Evolutionary conservation across 2,113 vertebrate genomes (phyloP), one percentile per base, ranked within the genome.

Genomic region (Tupaia chinensis): DNA sequence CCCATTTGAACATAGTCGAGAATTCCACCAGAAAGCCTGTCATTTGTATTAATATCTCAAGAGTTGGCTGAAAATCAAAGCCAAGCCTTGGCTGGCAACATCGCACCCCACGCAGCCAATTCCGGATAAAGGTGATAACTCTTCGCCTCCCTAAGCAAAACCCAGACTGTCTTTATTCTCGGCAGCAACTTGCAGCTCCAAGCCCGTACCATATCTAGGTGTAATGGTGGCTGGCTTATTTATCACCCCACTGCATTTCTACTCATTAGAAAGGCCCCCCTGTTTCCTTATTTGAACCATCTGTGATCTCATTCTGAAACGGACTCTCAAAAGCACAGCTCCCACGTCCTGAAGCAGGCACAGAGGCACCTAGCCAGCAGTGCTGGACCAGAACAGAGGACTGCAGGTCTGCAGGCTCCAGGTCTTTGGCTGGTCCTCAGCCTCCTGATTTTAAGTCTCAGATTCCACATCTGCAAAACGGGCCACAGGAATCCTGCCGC

Each of bases 181-280:
- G 2, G 54, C 4, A 44, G 5, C 72, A 9, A 25, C 4, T 65
- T 7, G 7, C 1, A 53, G 20, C 10, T 3, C 9, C 11, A 27
- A 12, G 22, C 61, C 53, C 13, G 3, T 0, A 4, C 1, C 17
- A 15, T 1, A 10, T 4, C 34, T 69, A 3, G 14, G 0, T 1
- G 27, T 5, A 0, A 25, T 0, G 9, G 65, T 16, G 0, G 1
- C 54, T 1, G 29, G 7, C 9, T 3, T 16, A 0, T 0, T 19
- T 9, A 9, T 6, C n/a, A 0, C 63, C 58, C 61, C 22, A 1
- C 0, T 4, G 29, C 34, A 0, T 9, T 32, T 25, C 66, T 32
- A 8, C 2, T 22, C 66, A 14, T 25, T 1, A 65, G 66, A 29
- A 27, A 19, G 1, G 0, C 4, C 76, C 34, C 15, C 34, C 61